Base-by-base conservation (phyloP, 2,888 invertebrate genomes). In the Morpho helenor region DNA sequence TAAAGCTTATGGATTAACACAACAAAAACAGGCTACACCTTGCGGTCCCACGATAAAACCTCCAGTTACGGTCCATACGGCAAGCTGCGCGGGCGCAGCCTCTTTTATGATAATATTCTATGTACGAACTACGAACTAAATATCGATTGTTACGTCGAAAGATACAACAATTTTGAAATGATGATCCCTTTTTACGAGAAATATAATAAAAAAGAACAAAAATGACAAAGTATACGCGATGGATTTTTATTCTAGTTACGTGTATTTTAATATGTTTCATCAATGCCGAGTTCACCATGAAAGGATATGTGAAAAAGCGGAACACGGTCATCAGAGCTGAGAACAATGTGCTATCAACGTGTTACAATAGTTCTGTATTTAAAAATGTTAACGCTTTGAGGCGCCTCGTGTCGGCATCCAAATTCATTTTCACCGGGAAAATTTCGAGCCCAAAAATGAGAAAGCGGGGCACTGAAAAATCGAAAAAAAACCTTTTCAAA, bases 381-480 rank as follows among this genome's bases (percentile, higher is more conserved):
- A 82, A 81, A 78, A 83, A 85, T 78, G 82, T 83, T 77, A 80
- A 81, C 66, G 78, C 82, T 63, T 75, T 89, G 67, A 79, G 75
- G 70, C 79, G 78, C 66, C 76, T 87, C 68, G 86, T 88, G 69
- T 71, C 75, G 60, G 73, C 79, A 57, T 88, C 91, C 39, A 84
- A 85, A 71, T 89, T 83, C 69, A 87, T 91, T 78, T 90, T 91
- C 69, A 90, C 90, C 31, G 91, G 90, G 54, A 91, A 91, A 86
- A 87, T 91, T 71, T 84, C 87, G 49, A 80, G 79, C 68, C 80
- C 83, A 60, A 76, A 77, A 63, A 81, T 76, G 68, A 75, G 77
- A 57, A 82, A 75, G 63, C 76, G 79, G 16, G 65, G 63, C 42
- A 64, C 59, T 57, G 80, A 80, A 60, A 81, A 79, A 71, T 73